Evolutionary conservation across 2,797 vertebrate species (phyloP), one percentile per base, ranked within the genome.

Genomic region (Discoglossus pictus): DNA sequence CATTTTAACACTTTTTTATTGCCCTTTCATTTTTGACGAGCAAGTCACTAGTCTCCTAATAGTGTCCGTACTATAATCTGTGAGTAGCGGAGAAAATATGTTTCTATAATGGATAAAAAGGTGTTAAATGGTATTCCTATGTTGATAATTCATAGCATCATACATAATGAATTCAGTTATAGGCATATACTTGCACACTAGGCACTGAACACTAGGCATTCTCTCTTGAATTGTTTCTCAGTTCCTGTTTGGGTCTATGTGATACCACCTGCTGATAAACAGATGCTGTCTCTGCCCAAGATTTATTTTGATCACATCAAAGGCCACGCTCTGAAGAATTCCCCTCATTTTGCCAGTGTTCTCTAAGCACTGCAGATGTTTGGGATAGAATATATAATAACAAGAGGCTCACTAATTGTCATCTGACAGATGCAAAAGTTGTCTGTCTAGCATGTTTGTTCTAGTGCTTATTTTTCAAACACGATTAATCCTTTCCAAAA

Each of bases 341-440:
- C 52, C 20, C 48, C 64, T 53, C 40, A 47, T 53, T 63, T 51
- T 1, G 15, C 15, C 7, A 1, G 56, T 0, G 17, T 0, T 0
- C 51, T 63, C 4, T 1, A 62, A 65, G 54, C 9, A 27, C 50
- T 73, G 7, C 81, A 80, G 81, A 73, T 72, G 77, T 76, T 61
- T 55, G 60, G 66, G 66, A 76, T 27, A 74, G 65, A 47, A 55
- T 48, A 21, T 53, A 3, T 0, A 2, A 62, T 8, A 72, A 61
- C 68, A 73, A 68, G 71, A 21, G 52, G 36, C 48, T 34, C 65
- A 36, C 2, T 47, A 51, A 52, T 31, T 61, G 69, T 53, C 50
- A 48, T 48, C 50, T 36, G 25, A 65, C 16, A 1, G 59, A 11
- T 51, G 61, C 17, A 52, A 17, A 53, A 70, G 65, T 69, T 63